Evolutionary conservation across 2,113 vertebrate genomes (phyloP).

Genomic region (Nothoprocta pentlandii): DNA sequence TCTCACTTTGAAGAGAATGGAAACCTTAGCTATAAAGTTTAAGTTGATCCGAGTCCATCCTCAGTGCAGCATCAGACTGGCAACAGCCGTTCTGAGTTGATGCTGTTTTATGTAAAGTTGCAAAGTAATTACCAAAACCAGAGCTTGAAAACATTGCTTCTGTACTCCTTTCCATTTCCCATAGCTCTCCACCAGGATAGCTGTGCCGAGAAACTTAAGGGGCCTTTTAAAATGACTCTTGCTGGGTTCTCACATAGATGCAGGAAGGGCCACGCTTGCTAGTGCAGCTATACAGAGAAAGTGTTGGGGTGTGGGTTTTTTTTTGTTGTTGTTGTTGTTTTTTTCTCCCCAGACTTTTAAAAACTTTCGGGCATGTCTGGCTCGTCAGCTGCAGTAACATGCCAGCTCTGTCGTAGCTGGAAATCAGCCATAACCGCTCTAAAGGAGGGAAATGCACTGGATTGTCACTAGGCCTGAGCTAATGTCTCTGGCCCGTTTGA

Average conservation of each 20-base stretch:
- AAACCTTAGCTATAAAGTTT: conserved; percentile 3
- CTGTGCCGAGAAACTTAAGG: background rate
- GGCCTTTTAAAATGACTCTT: background rate
- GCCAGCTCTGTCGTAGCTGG: background rate
- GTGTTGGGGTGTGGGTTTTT: background rate
- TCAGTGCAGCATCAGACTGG: background rate
- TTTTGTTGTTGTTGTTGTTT: too few species aligned
- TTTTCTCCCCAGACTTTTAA: background rate
- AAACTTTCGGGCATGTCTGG: accelerated
- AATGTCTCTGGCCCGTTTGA: accelerated
- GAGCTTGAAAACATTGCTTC: background rate
- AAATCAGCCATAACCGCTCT: background rate
- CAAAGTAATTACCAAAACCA: background rate
- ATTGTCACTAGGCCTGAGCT: background rate
- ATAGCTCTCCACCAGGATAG: background rate
- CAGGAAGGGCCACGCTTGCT: background rate
- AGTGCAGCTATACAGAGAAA: background rate
- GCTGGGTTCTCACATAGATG: background rate
- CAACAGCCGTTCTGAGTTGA: background rate
- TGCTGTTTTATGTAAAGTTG: background rate
- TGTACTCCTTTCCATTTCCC: background rate
- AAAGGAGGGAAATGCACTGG: background rate
- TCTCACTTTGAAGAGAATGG: conserved; percentile 43
- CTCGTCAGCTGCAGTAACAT: background rate
- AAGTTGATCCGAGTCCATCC: background rate